Percentiles rank a stretch among this genome's conserved stretches.
Conservation (phyloP, 2,797 vertebrate genomes). For the Rhinichthys osculus region DNA sequence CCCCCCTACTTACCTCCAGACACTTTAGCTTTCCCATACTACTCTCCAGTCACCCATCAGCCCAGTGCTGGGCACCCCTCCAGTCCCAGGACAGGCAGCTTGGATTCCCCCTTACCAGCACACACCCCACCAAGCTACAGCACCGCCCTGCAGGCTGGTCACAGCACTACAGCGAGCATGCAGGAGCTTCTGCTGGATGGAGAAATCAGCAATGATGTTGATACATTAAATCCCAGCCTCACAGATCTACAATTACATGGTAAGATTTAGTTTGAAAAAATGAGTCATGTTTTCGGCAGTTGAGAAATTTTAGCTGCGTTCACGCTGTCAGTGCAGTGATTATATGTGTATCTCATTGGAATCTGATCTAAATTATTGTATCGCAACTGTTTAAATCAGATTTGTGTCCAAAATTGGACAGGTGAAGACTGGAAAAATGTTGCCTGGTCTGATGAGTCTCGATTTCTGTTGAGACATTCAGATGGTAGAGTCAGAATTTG, state of each 20-base stretch:
- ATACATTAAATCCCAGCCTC: constrained; percentile 91
- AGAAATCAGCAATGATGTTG: constrained; percentile 88
- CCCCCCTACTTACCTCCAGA: constrained; percentile 68
- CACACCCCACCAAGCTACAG: constrained; percentile 81
- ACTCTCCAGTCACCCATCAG: constrained; percentile 77
- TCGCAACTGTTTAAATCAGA: not conserved
- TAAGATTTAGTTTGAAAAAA: constrained; percentile 60
- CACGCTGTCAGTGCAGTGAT: not conserved
- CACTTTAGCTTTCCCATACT: constrained; percentile 76
- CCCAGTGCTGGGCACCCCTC: constrained; percentile 68
- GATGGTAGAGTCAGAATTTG: no score
- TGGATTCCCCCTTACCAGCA: constrained; percentile 81
- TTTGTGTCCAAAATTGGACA: no score
- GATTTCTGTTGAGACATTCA: no score
- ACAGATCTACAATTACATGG: constrained; percentile 96
- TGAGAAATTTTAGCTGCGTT: not conserved
- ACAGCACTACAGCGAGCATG: constrained; percentile 73
- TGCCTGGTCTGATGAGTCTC: no score
- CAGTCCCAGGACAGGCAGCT: constrained; percentile 72
- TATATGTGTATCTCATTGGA: not conserved
- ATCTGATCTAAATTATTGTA: not conserved
- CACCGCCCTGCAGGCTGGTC: constrained; percentile 75
- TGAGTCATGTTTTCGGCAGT: not conserved
- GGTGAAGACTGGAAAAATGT: no score
- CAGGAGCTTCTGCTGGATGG: constrained; percentile 86